Evolutionary conservation across 2,888 invertebrate species (phyloP), one percentile per base, ranked within the genome.

Genomic region (Teinopalpus imperialis): DNA sequence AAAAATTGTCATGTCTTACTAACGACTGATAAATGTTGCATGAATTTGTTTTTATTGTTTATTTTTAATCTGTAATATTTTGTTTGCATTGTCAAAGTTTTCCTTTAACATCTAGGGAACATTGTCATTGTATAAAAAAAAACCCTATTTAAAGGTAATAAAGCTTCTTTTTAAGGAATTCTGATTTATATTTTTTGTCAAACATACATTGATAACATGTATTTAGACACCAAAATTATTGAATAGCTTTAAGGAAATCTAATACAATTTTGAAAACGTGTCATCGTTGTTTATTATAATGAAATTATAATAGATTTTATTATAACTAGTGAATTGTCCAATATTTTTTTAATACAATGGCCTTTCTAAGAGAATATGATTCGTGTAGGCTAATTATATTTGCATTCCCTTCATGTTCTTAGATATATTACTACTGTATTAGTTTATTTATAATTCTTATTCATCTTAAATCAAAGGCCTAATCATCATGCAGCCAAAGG

Each of bases 261-360:
- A 46, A 46, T 30, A 13, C 7, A 10, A 36, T 23, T 21, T 4
- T 13, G 18, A 13, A 8, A 35, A 20, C 2, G 9, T 35, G 32
- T 21, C 23, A 20, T 6, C 3, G 4, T 14, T 41, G 13, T 41
- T 37, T 18, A 42, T 18, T 43, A 23, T 43, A 36, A 43, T 43
- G 31, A 44, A 43, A 39, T 32, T n/a, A 39, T 37, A 41, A 10
- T 23, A 43, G 43, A 40, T 43, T 35, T 36, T 40, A 47, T 36
- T 48, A 26, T 48, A 43, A 40, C 43, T 50, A 36, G 49, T 43
- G 24, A 42, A 43, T 51, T 53, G 53, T 56, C 50, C 51, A 53
- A 37, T 54, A 41, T 50, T 43, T 18, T 32, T 46, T 12, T 34
- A 35, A 10, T 8, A 21, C 4, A 46, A 41, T 14, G 23, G 40